Evolutionary conservation across 2,797 vertebrate genomes (phyloP).

Genomic region (Phrynocephalus guinanensis): DNA sequence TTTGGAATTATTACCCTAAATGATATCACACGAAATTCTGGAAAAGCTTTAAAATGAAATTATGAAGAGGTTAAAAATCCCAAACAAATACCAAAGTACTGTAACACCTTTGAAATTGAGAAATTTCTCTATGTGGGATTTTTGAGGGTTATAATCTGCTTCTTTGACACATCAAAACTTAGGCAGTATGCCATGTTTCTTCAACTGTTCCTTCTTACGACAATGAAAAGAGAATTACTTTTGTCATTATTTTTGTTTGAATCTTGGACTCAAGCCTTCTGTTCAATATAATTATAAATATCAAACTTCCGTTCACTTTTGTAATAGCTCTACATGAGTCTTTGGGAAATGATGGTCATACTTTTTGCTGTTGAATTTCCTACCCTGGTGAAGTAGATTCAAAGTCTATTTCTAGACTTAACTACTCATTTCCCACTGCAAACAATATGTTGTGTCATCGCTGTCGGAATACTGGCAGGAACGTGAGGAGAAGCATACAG

Average conservation of each 20-base stretch:
- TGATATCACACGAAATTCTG: too few relatives aligned
- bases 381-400: constrained; percentile 9
- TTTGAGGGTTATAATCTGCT: too few relatives aligned
- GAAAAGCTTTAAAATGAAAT: too few relatives aligned
- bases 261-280: constrained; percentile 15
- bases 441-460: not conserved
- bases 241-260: not conserved
- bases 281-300: not conserved
- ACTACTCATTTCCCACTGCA: not conserved
- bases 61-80: too few relatives aligned
- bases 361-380: constrained; percentile 11
- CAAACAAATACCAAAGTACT: too few relatives aligned
- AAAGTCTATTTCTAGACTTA: not conserved
- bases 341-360: not conserved
- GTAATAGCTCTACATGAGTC: not conserved
- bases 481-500: not conserved
- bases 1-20: too few relatives aligned
- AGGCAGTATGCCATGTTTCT: too few relatives aligned
- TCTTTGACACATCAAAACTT: too few relatives aligned
- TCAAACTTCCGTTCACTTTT: constrained; percentile 6
- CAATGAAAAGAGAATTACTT: too few relatives aligned
- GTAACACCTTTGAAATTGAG: too few relatives aligned
- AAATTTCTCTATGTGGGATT: too few relatives aligned
- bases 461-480: not conserved
- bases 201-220: too few relatives aligned